Evolutionary conservation across 2,797 vertebrate species (phyloP).

Genomic region (Otolemur crassicaudatus): DNA sequence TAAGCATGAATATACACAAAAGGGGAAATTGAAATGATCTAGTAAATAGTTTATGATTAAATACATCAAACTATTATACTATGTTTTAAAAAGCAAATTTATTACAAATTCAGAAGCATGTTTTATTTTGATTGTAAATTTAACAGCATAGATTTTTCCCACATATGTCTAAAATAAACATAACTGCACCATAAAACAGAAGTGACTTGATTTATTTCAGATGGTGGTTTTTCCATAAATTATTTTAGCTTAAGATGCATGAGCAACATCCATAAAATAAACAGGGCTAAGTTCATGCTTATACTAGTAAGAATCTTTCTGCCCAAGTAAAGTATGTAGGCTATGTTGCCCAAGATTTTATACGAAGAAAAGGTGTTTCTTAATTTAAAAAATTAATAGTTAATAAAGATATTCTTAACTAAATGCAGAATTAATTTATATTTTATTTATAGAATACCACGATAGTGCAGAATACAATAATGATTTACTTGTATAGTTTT

Average conservation of each 20-base stretch:
- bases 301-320: not conserved
- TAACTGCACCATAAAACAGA: not conserved
- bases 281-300: not conserved
- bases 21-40: not conserved
- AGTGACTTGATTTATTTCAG: not conserved
- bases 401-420: slow-evolving; percentile 19
- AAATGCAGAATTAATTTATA: not conserved
- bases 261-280: not conserved
- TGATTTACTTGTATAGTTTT: slow-evolving; percentile 21
- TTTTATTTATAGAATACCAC: not conserved
- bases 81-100: not conserved
- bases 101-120: not conserved
- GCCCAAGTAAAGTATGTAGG: not conserved
- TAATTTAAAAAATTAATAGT: slow-evolving; percentile 4
- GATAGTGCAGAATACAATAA: not conserved
- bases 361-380: not conserved
- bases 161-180: not conserved
- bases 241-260: slow-evolving; percentile 16
- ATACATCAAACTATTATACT: not conserved
- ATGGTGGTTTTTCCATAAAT: not conserved
- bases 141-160: not conserved
- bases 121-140: slow-evolving; percentile 39
- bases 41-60: not conserved
- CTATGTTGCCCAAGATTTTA: not conserved
- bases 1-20: not conserved